Conservation (phyloP, 2,113 vertebrate genomes). For the Quiscalus mexicanus region DNA sequence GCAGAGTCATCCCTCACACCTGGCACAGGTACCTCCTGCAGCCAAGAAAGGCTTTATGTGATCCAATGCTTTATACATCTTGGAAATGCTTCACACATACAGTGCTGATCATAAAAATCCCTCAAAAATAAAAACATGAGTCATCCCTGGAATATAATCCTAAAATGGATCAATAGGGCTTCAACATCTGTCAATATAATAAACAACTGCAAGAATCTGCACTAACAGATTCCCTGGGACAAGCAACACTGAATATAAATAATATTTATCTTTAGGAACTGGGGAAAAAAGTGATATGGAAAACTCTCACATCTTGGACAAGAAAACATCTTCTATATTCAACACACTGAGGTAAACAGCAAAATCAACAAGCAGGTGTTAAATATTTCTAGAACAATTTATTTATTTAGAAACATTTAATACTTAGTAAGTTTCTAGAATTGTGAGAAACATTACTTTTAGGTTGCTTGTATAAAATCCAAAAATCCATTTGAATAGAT, state of each 20-base stretch:
- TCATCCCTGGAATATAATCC: not conserved
- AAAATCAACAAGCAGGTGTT: not conserved
- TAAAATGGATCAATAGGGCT: rapidly evolving
- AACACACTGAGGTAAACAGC: not conserved
- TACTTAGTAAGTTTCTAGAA: not conserved
- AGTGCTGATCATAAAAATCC: not conserved
- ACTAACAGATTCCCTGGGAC: not conserved
- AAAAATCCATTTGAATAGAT: not conserved
- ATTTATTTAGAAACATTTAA: not conserved
- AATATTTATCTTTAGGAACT: not conserved
- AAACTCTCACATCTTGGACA: not conserved
- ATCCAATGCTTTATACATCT: rapidly evolving
- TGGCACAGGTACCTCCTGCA: not conserved
- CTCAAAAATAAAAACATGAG: not conserved
- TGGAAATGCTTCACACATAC: not conserved
- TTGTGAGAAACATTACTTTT: not conserved
- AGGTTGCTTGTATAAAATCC: not conserved
- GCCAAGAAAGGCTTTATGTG: not conserved
- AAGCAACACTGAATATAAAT: not conserved
- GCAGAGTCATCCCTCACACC: not conserved
- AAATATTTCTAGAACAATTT: not conserved
- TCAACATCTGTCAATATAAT: not conserved
- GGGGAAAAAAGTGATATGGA: rapidly evolving
- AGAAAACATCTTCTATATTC: not conserved
- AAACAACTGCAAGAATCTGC: not conserved